Evolutionary conservation across 2,888 invertebrate species (phyloP).

Genomic region (Tipula helvola): DNA sequence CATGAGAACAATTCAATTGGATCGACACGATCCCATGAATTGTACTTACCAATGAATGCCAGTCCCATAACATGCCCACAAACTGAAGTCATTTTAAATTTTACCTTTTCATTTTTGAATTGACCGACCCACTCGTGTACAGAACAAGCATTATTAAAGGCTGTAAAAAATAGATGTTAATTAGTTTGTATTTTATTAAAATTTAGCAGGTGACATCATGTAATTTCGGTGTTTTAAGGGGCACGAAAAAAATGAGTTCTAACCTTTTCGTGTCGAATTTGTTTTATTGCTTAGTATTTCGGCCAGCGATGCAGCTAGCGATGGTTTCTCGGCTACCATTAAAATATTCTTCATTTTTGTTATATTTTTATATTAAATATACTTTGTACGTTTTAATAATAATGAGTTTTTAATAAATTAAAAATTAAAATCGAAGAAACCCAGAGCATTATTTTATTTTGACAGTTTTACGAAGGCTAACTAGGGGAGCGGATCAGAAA

Average conservation of each 20-base stretch:
- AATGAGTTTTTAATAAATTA: neutral
- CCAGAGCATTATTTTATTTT: neutral
- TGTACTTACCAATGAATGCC: constrained; percentile 87
- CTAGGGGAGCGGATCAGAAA: too few relatives aligned
- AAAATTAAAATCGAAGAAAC: neutral
- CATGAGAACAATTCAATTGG: constrained; percentile 91
- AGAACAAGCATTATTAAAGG: constrained; percentile 79
- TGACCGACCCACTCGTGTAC: constrained; percentile 88
- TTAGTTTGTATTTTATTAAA: neutral
- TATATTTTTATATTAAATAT: neutral
- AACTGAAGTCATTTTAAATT: constrained; percentile 94
- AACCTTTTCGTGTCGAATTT: constrained; percentile 62
- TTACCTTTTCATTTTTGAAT: constrained; percentile 58
- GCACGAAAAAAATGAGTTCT: constrained; percentile 15
- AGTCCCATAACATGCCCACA: constrained; percentile 97
- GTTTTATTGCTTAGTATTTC: constrained; percentile 84
- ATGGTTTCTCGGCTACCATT: constrained; percentile 99
- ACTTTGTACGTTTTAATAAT: neutral
- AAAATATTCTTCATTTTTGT: constrained; percentile 66
- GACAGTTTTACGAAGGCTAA: neutral
- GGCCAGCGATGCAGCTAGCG: constrained; percentile 87
- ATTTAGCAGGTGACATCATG: neutral
- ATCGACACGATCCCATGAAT: constrained; percentile 96
- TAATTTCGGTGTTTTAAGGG: neutral
- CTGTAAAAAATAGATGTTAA: constrained; percentile 35